Conservation (phyloP, 2,797 vertebrate species). For the Trachurus trachurus region DNA sequence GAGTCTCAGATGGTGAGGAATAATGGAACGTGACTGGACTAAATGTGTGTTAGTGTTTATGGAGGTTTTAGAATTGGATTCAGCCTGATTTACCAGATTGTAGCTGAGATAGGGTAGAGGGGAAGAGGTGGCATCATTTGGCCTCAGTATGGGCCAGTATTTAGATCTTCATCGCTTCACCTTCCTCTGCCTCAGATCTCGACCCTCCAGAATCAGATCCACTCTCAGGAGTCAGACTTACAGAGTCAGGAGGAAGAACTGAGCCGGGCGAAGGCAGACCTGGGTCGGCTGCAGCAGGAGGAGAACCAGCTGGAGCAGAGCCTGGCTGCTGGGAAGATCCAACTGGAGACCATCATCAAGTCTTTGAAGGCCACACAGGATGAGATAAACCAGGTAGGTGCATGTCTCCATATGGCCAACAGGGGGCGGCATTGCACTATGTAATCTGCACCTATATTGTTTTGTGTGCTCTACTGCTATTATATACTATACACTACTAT, state of each 20-base stretch:
- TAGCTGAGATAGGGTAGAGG: neutral
- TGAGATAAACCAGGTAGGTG: constrained; percentile 95
- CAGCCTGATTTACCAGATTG: too few species aligned
- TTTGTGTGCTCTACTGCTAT: too few species aligned
- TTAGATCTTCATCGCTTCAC: neutral
- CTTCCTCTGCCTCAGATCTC: constrained; percentile 88
- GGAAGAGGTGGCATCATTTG: neutral
- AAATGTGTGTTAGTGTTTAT: neutral
- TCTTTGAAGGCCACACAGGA: constrained; percentile 97
- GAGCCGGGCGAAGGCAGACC: constrained; percentile 91
- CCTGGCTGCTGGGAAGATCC: constrained; percentile 94
- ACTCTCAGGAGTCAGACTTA: constrained; percentile 95
- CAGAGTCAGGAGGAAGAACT: constrained; percentile 95
- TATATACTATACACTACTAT: too few species aligned
- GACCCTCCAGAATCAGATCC: constrained; percentile 94
- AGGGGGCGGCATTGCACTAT: constrained; percentile 38
- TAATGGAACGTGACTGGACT: neutral
- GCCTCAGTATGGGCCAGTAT: neutral
- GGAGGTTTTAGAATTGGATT: neutral
- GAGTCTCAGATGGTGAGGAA: constrained; percentile 95
- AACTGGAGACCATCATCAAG: constrained; percentile 97
- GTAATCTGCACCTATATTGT: neutral
- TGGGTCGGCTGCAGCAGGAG: constrained; percentile 94
- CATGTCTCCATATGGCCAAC: constrained; percentile 25
- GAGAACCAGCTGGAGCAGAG: constrained; percentile 96